Base-by-base conservation (phyloP, 2,797 vertebrate genomes). In the Amblyopsis hoosieri region DNA sequence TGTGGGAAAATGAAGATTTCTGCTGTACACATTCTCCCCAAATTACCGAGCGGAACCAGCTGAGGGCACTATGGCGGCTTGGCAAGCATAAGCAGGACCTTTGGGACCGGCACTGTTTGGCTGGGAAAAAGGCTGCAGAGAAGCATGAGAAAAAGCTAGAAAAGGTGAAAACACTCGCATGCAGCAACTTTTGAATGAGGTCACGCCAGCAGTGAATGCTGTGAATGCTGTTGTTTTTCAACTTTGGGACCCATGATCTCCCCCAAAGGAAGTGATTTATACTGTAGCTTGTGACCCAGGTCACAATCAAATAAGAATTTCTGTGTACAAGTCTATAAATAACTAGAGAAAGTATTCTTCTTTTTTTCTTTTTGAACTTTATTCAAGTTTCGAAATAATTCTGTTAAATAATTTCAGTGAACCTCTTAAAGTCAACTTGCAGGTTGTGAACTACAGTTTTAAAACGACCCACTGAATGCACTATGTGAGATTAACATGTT, bases 131-230 rank as follows among this genome's bases (percentile, higher is more conserved):
- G 58, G 72, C 79, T 11, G 87, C 78, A 10, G 17, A 71, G 52
- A 3, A 31, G 3, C 86, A 87, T 12, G 87, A 93, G 71, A 80
- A 23, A 15, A 94, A 91, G 71, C 19, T 95, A 58, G 42, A 73
- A 53, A 77, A 90, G 91, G 89, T 93, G 66, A 84, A 54, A 56
- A 45, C 17, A 17, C 2, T 33, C 31, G 46, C 15, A 46, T 57
- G 10, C 15, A 31, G 13, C 10, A 7, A 53, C 6, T 19, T 23
- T 10, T 13, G 12, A 48, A 31, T 3, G 31, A 42, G n/a, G 29
- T 10, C 9, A n/a, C 33, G 11, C n/a, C n/a, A 42, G 3, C 12
- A n/a, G 29, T 12, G 2, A 9, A n/a, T 14, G 29, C 23, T 23
- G 37, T 37, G 37, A 37, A 37, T 37, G 37, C 37, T 37, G 37